phyloP scores from a whole-genome alignment of 2,797 vertebrate genomes.

The Thalassophryne amazonica region DNA sequence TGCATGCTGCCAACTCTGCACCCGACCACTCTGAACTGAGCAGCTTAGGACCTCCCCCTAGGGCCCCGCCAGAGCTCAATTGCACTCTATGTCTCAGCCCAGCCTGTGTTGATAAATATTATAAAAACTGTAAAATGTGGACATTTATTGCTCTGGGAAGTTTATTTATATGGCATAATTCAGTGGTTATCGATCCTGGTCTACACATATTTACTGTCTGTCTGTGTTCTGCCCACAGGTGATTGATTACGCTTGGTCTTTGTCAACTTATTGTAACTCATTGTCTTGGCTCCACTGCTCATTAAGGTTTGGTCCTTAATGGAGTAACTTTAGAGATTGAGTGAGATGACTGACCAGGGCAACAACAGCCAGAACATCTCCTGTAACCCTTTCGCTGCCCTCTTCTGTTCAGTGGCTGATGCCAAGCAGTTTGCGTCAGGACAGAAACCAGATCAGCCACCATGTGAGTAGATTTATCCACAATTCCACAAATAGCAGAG shows the following conservation, averaged over 20 bases:
- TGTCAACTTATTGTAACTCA: not conserved
- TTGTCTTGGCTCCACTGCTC: not conserved
- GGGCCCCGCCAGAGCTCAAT: too few species aligned
- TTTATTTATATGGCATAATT: too few species aligned
- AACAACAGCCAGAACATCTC: constrained; percentile 98
- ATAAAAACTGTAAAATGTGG: too few species aligned
- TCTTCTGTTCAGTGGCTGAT: constrained; percentile 94
- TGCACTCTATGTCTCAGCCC: too few species aligned
- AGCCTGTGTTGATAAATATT: too few species aligned
- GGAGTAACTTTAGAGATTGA: constrained; percentile 73
- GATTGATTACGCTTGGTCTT: not conserved
- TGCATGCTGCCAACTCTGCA: too few species aligned
- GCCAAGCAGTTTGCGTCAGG: constrained; percentile 93
- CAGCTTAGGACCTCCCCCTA: too few species aligned
- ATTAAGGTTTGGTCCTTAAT: constrained; percentile 62
- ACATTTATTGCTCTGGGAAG: too few species aligned
- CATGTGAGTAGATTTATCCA: constrained; percentile 59
- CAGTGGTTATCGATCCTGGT: too few species aligned
- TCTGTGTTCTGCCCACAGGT: too few species aligned
- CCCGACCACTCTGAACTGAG: too few species aligned
- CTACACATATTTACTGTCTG: too few species aligned
- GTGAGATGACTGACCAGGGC: constrained; percentile 98
- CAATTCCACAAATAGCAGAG: not conserved
- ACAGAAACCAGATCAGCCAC: constrained; percentile 83
- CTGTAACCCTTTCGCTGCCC: constrained; percentile 95